Conservation (phyloP, 2,888 invertebrate species). For the Helleia helle region DNA sequence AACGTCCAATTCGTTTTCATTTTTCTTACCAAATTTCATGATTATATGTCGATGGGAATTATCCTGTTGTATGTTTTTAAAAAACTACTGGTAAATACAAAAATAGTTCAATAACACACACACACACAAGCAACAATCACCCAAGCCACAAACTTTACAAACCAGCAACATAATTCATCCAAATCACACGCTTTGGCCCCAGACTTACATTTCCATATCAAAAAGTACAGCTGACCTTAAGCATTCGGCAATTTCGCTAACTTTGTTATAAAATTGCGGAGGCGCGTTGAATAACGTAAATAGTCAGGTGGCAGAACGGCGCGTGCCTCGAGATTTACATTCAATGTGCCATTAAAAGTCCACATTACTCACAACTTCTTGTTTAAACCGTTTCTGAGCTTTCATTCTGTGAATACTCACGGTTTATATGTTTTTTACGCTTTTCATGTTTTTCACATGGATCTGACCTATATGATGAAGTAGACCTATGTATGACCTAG, state of each 20-base stretch:
- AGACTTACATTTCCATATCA: constrained; percentile 3
- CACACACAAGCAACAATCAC: too few relatives aligned
- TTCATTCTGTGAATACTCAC: neutral
- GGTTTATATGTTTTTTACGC: neutral
- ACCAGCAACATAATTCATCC: neutral
- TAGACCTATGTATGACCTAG: too few relatives aligned
- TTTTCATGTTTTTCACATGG: too few relatives aligned
- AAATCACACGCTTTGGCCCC: neutral
- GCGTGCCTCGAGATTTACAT: constrained; percentile 50
- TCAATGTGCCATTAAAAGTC: constrained; percentile 54
- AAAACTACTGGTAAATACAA: too few relatives aligned
- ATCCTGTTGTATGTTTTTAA: too few relatives aligned
- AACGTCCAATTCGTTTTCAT: too few relatives aligned
- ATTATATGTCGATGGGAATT: too few relatives aligned
- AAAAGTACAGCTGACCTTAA: constrained; percentile 21
- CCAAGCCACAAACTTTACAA: constrained; percentile 36
- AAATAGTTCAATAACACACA: too few relatives aligned
- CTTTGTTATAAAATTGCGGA: constrained; percentile 54
- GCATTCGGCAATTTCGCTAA: constrained; percentile 45
- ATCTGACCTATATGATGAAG: too few relatives aligned
- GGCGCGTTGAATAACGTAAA: constrained; percentile 45
- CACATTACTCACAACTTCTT: constrained; percentile 27
- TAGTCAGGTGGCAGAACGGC: constrained; percentile 42
- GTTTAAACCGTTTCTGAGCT: neutral
- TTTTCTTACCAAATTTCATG: too few relatives aligned